A percentile compares a stretch with the other conserved stretches of the same genome.
Conservation (phyloP, 2,888 invertebrate genomes). For the Stenurella melanura region DNA sequence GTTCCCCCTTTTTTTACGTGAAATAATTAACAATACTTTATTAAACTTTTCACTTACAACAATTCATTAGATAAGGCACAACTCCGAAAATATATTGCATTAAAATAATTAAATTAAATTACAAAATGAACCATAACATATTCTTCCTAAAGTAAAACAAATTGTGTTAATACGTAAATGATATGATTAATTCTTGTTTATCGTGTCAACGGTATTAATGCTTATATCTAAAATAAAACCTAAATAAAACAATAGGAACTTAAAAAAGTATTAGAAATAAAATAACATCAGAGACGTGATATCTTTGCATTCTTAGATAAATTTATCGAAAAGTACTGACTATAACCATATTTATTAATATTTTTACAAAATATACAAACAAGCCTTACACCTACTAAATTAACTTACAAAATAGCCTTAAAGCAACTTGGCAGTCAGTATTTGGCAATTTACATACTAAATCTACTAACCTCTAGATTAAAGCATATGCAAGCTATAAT, state of each 20-base stretch:
- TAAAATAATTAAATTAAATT: conserved; percentile 48
- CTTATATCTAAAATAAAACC: conserved; percentile 33
- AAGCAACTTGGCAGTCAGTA: conserved; percentile 10
- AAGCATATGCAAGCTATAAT: no score
- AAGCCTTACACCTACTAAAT: conserved; percentile 2
- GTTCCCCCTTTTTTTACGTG: no score
- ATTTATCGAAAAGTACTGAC: not conserved
- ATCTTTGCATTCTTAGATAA: not conserved
- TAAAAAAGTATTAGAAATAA: conserved; percentile 26
- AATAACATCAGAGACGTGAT: not conserved
- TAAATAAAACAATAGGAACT: conserved; percentile 31
- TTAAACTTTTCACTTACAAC: conserved; percentile 16
- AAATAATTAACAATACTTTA: conserved; percentile 8
- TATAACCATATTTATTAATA: not conserved
- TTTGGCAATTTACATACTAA: conserved; percentile 19
- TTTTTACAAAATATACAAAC: conserved; percentile 15
- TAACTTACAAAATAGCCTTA: not conserved
- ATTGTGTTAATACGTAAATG: conserved; percentile 64
- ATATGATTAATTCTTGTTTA: conserved; percentile 71
- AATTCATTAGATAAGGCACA: conserved; percentile 65
- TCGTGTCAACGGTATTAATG: conserved; percentile 53
- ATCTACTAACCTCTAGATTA: conserved; percentile 9
- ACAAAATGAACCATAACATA: conserved; percentile 53
- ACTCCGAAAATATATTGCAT: conserved; percentile 62
- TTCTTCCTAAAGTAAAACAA: conserved; percentile 53